Conservation (phyloP, 2,797 vertebrate species). For the Rachycentron canadum region DNA sequence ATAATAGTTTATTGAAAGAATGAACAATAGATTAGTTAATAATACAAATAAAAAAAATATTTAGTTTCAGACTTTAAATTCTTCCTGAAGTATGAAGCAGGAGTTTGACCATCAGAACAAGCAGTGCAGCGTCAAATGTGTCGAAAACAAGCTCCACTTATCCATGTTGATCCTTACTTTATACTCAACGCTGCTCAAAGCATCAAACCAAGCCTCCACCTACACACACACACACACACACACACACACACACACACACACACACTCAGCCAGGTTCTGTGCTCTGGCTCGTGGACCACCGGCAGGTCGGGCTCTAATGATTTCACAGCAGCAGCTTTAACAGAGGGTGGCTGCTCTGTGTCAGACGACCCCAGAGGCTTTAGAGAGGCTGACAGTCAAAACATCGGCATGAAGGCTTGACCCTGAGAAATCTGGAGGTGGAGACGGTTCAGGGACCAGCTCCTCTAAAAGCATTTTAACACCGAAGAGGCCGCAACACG, state of each 20-base stretch:
- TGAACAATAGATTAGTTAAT: no score
- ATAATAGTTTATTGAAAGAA: neutral
- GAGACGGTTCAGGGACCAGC: slow-evolving; percentile 54
- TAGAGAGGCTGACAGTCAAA: slow-evolving; percentile 70
- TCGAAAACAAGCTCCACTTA: slow-evolving; percentile 4
- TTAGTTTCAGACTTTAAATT: neutral
- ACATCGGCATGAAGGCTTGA: slow-evolving; percentile 68
- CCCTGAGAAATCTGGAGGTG: slow-evolving; percentile 58
- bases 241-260: slow-evolving; percentile 43
- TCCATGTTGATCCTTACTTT: slow-evolving; percentile 27
- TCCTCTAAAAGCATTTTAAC: slow-evolving; percentile 58
- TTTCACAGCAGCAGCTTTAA: slow-evolving; percentile 77
- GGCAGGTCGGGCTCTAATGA: slow-evolving; percentile 71
- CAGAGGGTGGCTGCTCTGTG: slow-evolving; percentile 76
- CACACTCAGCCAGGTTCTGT: slow-evolving; percentile 21
- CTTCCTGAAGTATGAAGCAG: neutral
- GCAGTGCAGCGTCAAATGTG: neutral
- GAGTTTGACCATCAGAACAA: neutral
- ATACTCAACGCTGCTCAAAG: slow-evolving; percentile 5
- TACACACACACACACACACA: neutral
- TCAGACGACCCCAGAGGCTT: slow-evolving; percentile 68
- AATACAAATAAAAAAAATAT: neutral
- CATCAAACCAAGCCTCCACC: slow-evolving; percentile 12
- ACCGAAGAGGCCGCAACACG: neutral
- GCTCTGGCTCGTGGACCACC: slow-evolving; percentile 66